phyloP scores from a whole-genome alignment of 2,888 invertebrate species.

The Rambutsinella grinnellia region DNA sequence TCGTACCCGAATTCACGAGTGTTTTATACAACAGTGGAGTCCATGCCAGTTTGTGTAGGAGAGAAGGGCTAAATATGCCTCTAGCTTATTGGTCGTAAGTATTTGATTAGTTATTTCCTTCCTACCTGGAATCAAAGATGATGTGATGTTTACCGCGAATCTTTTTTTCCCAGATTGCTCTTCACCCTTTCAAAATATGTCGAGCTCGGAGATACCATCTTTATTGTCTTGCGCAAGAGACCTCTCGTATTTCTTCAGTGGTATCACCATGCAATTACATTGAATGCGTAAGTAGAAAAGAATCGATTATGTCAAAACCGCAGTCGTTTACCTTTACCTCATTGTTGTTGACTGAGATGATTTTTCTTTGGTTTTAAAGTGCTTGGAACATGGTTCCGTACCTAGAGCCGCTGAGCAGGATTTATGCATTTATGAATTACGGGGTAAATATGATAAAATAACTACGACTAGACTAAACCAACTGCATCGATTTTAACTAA shows the following conservation, averaged over 20 bases:
- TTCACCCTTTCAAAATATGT: conserved; percentile 45
- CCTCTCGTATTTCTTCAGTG: conserved; percentile 92
- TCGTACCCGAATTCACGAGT: conserved; percentile 46
- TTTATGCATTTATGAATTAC: conserved; percentile 96
- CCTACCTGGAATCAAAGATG: background rate
- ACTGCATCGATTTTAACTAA: too few species aligned
- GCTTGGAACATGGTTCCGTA: conserved; percentile 95
- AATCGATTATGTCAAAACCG: conserved; percentile 3
- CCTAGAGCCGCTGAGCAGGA: conserved; percentile 89
- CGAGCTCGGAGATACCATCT: conserved; percentile 69
- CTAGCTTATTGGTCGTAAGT: conserved; percentile 44
- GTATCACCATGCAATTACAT: conserved; percentile 39
- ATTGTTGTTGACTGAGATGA: too few species aligned
- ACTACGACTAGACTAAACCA: too few species aligned
- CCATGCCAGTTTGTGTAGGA: conserved; percentile 33
- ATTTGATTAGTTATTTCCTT: background rate
- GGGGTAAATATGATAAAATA: too few species aligned
- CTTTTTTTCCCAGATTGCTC: conserved; percentile 18
- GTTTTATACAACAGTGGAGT: conserved; percentile 17
- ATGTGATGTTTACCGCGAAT: background rate
- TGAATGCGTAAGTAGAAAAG: conserved; percentile 32
- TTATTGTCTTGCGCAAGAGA: conserved; percentile 92
- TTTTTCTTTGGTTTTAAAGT: conserved; percentile 70
- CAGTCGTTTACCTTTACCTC: background rate
- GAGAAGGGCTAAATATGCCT: conserved; percentile 37